Evolutionary conservation across 2,888 invertebrate species (phyloP), one percentile per base, ranked within the genome.

Genomic region (Bruchidius siliquastri): DNA sequence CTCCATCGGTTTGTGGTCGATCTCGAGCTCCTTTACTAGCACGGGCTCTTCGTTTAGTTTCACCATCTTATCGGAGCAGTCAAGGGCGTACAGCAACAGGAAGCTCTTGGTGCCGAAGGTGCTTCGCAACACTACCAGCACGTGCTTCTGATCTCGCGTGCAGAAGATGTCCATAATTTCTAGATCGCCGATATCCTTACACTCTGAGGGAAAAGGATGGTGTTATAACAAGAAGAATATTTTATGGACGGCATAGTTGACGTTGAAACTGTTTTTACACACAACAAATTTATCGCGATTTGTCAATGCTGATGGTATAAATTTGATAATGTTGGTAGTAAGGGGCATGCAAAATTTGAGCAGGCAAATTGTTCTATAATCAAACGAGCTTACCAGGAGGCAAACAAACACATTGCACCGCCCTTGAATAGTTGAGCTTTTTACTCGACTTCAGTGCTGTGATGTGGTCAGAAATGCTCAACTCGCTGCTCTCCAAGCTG

Each of bases 1-100:
- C 81, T 94, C 92, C 0, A 92, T 85, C 0, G 94, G 94, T 78
- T 91, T 90, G 81, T 94, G 92, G 68, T 89, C 88, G 71, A 87
- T 88, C 10, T 89, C 88, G 76, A 94, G 87, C 81, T 92, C 92
- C 82, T 90, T 89, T 71, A 89, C 85, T 6, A 89, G 85, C 6
- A 91, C 86, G 0, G 93, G 93, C 75, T 90, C 89, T 75, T 92
- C 91, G 0, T 86, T 85, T 30, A 92, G 77, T 77, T 87, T 87
- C 1, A 90, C 87, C 78, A 88, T 88, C 76, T 88, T 88, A 18
- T 85, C 87, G 18, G 81, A 77, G 78, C 88, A 88, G 79, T 89
- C 88, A 72, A 92, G 82, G n/a, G 87, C 85, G 79, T 91, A 92
- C 68, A 91, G 81, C 21, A 92, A 81, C 69, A 92, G 82, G 69